Percentiles rank a stretch among this genome's conserved stretches.
These are phyloP conservation scores for Rattus norvegicus DNA, from an alignment of 2,113 vertebrate genomes.

Conservation along the genomic window GRCr8 NC_086028.1:56680001-56680500, in stretches of 20 bases:
- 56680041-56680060: not conserved
- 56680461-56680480: not conserved
- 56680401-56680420: not conserved
- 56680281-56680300: not conserved
- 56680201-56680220: not conserved
- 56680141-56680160: not conserved
- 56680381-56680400: not conserved
- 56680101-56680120: not conserved
- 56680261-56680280: not conserved
- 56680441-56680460: not conserved
- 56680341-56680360: not conserved
- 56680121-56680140: not conserved
- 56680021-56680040: accelerated
- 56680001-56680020: not conserved
- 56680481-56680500: too few relatives aligned
- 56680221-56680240: not conserved
- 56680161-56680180: not conserved
- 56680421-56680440: not conserved
- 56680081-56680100: not conserved
- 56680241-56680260: not conserved
- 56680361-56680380: not conserved
- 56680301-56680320: not conserved
- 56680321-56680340: not conserved
- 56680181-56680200: not conserved
- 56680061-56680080: not conserved